phyloP scores from a whole-genome alignment of 2,888 invertebrate species.

The Papilio elwesi region DNA sequence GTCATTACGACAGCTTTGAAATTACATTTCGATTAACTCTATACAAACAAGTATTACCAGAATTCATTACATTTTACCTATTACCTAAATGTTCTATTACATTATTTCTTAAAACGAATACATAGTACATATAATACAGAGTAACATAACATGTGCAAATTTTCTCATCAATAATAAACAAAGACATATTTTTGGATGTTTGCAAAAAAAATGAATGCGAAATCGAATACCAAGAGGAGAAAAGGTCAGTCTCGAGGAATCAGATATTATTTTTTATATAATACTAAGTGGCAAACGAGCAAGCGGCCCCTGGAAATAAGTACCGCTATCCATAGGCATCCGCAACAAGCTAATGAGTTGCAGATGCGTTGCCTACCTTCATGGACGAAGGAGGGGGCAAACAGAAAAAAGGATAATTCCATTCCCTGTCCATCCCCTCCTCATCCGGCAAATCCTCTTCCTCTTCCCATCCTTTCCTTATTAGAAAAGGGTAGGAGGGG shows the following conservation, averaged over 20 bases:
- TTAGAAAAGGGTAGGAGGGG: no score
- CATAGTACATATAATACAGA: background rate
- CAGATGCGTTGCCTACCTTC: no score
- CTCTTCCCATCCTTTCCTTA: no score
- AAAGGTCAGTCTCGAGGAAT: background rate
- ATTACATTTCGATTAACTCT: background rate
- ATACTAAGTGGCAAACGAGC: no score
- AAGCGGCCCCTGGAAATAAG: no score
- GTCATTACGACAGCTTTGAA: constrained; percentile 1
- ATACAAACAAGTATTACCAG: background rate
- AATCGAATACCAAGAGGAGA: constrained; percentile 12
- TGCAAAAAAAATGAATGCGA: background rate
- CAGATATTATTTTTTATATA: no score
- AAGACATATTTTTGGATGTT: constrained; percentile 22
- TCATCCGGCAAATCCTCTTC: no score
- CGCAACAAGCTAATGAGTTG: no score
- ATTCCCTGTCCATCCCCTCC: no score
- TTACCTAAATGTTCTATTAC: background rate
- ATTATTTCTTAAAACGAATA: background rate
- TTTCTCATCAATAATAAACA: constrained; percentile 23
- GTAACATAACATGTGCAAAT: constrained; percentile 23
- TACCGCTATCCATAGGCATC: no score
- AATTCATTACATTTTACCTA: background rate
- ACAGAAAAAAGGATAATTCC: no score
- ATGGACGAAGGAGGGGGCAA: no score